A percentile compares a stretch with the other conserved stretches of the same genome.
These are phyloP conservation scores for Epizoanthus rinbou DNA, from an alignment of 92 coral and sea anemone genomes.

Conservation along the genomic window DNA sequence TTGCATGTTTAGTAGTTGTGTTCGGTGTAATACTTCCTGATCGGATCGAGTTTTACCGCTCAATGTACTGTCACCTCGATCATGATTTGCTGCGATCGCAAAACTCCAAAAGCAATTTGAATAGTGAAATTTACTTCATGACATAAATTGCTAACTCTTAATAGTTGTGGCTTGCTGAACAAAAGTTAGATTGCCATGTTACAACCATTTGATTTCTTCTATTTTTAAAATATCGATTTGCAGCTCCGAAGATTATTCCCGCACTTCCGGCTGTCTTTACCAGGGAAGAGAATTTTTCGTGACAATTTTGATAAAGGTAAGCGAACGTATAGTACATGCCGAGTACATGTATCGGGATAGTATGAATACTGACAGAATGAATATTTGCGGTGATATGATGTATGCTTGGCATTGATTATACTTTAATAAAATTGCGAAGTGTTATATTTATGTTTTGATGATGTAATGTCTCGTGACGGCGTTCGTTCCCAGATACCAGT, in stretches of 20 bases:
- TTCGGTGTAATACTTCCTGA: too few relatives aligned
- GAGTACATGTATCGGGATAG: too few relatives aligned
- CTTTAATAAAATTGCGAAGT: neutral
- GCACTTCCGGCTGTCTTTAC: constrained; percentile 81
- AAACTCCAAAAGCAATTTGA: too few relatives aligned
- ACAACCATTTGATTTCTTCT: too few relatives aligned
- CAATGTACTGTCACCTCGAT: too few relatives aligned
- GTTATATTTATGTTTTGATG: neutral
- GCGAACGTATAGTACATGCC: neutral
- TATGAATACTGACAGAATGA: too few relatives aligned
- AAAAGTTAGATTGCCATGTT: neutral
- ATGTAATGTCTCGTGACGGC: constrained; percentile 4
- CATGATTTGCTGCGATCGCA: too few relatives aligned
- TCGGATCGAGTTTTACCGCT: too few relatives aligned
- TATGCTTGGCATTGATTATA: neutral
- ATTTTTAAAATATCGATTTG: neutral
- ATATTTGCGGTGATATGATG: too few relatives aligned
- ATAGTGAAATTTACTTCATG: too few relatives aligned
- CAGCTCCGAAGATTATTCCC: constrained; percentile 83
- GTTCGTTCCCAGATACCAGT: neutral
- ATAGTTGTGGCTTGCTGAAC: neutral
- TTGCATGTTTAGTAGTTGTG: too few relatives aligned
- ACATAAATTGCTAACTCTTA: neutral
- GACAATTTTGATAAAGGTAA: constrained; percentile 93
- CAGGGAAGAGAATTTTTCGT: constrained; percentile 80